Percentiles rank a stretch among this genome's conserved stretches.
phyloP scores from a whole-genome alignment of 2,797 vertebrate species.

The Coregonus sp. region DNA sequence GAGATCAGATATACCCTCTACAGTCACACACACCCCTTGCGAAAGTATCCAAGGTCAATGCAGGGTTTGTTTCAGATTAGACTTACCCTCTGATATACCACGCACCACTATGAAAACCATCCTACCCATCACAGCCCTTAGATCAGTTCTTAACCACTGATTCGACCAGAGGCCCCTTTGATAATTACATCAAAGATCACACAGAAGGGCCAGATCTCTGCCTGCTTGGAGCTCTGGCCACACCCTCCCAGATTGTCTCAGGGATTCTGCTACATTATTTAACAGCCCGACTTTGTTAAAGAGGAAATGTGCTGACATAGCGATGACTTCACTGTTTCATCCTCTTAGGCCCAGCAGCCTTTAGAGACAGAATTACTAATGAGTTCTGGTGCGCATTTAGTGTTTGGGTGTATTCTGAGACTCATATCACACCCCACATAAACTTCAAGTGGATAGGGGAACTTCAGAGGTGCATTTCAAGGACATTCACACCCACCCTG shows the following conservation, averaged over 20 bases:
- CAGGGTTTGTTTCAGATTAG: neutral
- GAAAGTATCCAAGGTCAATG: neutral
- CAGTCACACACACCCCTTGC: neutral
- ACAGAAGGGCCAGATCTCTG: neutral
- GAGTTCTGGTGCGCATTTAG: conserved; percentile 26
- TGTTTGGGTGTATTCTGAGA: neutral
- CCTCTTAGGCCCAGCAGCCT: conserved; percentile 20
- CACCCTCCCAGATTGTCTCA: conserved; percentile 34
- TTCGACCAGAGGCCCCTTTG: conserved; percentile 40
- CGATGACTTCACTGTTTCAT: conserved; percentile 36
- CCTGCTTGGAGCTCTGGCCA: conserved; percentile 18
- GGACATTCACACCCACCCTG: too few species aligned
- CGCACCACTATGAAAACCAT: neutral
- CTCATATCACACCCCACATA: neutral
- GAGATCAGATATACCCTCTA: neutral
- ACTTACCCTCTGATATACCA: too few species aligned
- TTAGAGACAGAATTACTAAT: conserved; percentile 47
- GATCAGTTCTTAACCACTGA: conserved; percentile 45
- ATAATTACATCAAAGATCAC: conserved; percentile 45
- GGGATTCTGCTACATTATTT: conserved; percentile 65
- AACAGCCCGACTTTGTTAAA: conserved; percentile 16
- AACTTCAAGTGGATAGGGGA: neutral
- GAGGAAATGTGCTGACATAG: conserved; percentile 33
- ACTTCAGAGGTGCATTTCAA: neutral
- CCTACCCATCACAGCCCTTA: neutral